These are phyloP conservation scores for Chaitophorus viminalis DNA, from an alignment of 2,888 invertebrate genomes.

Conservation along the genomic window DNA sequence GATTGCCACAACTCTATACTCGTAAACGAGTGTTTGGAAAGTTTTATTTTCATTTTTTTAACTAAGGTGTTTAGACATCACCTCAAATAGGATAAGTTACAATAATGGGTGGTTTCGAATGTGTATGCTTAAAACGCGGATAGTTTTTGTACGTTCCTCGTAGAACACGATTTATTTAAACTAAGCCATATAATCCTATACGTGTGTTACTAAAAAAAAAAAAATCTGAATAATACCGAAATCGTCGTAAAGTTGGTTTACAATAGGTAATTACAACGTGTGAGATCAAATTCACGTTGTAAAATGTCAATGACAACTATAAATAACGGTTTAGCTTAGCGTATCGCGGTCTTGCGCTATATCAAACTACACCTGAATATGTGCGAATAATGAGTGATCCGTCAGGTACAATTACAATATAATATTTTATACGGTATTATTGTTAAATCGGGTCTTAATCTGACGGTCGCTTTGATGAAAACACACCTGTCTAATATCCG, in stretches of 20 bases:
- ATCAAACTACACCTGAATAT: neutral
- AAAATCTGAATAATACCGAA: neutral
- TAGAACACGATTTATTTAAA: neutral
- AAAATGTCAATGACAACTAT: neutral
- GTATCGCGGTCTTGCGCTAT: neutral
- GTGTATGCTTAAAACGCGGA: neutral
- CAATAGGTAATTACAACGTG: neutral
- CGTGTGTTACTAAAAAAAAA: neutral
- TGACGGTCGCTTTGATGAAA: neutral
- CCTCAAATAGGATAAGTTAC: constrained; percentile 37
- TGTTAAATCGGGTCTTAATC: neutral
- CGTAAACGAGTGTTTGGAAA: constrained; percentile 52
- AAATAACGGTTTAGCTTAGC: neutral
- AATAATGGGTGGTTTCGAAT: constrained; percentile 9
- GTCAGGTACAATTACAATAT: neutral
- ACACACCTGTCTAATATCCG: neutral
- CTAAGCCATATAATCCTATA: neutral
- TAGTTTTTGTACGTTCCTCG: neutral
- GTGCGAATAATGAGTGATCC: neutral
- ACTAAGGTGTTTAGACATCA: constrained; percentile 6
- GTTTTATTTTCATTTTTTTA: constrained; percentile 18
- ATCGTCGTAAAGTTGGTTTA: neutral
- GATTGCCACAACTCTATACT: neutral
- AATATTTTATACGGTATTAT: neutral
- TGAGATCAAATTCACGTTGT: neutral